phyloP scores from a whole-genome alignment of 2,888 invertebrate genomes.

The Melikaiella ostensackeni region DNA sequence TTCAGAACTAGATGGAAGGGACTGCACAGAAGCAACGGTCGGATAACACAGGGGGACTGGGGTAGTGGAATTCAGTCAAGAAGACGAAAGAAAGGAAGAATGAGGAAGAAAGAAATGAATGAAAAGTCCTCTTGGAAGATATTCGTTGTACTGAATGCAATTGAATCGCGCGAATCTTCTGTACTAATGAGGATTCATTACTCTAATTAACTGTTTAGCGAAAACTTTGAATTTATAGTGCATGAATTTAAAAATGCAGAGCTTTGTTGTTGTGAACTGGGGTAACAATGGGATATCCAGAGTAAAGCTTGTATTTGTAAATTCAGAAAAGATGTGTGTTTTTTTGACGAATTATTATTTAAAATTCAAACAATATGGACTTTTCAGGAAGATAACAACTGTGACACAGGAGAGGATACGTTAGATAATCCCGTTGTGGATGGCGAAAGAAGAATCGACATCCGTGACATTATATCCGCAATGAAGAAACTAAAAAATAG shows the following conservation, averaged over 20 bases:
- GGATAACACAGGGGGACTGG: slow-evolving; percentile 23
- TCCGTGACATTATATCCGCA: too few species aligned
- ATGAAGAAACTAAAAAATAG: too few species aligned
- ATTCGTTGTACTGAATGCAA: slow-evolving; percentile 68
- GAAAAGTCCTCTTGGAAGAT: slow-evolving; percentile 60
- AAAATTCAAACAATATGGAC: too few species aligned
- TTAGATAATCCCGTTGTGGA: too few species aligned
- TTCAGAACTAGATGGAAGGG: slow-evolving; percentile 50
- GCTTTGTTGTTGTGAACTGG: neutral
- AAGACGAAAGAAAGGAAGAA: slow-evolving; percentile 33
- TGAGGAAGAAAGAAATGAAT: slow-evolving; percentile 42
- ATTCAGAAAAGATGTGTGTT: too few species aligned
- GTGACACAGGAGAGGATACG: too few species aligned
- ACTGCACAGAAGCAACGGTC: slow-evolving; percentile 41
- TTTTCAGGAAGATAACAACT: too few species aligned
- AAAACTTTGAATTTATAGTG: slow-evolving; percentile 31
- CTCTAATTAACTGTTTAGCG: slow-evolving; percentile 49
- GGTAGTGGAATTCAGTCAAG: neutral
- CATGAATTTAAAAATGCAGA: neutral
- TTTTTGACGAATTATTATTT: too few species aligned
- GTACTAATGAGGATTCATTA: slow-evolving; percentile 70
- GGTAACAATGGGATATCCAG: neutral
- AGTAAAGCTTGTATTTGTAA: too few species aligned
- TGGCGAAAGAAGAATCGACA: too few species aligned
- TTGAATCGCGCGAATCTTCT: slow-evolving; percentile 66